Evolutionary conservation across 2,888 invertebrate genomes (phyloP).

Genomic region (Thereva nobilitata): DNA sequence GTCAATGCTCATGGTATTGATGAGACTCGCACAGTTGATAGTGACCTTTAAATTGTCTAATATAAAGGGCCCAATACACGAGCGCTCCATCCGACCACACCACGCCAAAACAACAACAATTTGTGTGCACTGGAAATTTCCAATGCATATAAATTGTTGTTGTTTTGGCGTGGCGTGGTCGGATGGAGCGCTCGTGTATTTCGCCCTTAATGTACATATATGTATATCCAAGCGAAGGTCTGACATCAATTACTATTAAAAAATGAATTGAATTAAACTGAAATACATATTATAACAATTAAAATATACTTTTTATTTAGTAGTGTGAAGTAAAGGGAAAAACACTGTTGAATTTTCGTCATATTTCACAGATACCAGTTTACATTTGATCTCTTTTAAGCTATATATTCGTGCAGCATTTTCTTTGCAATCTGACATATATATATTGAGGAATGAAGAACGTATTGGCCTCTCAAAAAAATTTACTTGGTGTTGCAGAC

Average conservation of each 20-base stretch:
- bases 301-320: too few species aligned
- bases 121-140: too few species aligned
- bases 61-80: background rate
- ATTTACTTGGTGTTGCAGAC: conserved; percentile 28
- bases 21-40: background rate
- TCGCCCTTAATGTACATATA: too few species aligned
- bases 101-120: too few species aligned
- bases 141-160: too few species aligned
- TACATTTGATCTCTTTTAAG: conserved; percentile 19
- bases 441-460: conserved; percentile 14
- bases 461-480: conserved; percentile 39
- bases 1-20: background rate
- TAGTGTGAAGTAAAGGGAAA: conserved; percentile 17
- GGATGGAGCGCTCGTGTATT: too few species aligned
- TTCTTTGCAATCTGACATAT: conserved; percentile 25
- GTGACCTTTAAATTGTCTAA: background rate
- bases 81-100: too few species aligned
- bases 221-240: too few species aligned
- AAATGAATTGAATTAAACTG: too few species aligned
- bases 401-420: conserved; percentile 36
- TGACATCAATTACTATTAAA: too few species aligned
- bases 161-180: too few species aligned
- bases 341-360: background rate
- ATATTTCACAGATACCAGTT: conserved; percentile 7
- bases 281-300: too few species aligned